Percentiles rank a stretch among this genome's conserved stretches.
Evolutionary conservation across 2,888 invertebrate species (phyloP).

Genomic region (Temnothorax rugatulus): DNA sequence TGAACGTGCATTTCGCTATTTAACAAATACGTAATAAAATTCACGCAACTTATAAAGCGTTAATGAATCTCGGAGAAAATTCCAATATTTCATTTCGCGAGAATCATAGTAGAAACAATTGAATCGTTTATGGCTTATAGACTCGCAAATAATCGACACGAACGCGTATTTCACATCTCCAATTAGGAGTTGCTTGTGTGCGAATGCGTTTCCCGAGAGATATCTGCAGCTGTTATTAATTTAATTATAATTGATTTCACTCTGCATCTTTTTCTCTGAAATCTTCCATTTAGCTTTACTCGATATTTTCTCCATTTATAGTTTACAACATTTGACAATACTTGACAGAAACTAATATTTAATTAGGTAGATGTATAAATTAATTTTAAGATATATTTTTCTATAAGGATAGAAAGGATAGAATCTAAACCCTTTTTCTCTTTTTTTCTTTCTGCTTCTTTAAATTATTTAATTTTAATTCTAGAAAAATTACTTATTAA

Average conservation of each 20-base stretch:
- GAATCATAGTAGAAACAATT: slow-evolving; percentile 28
- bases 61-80: slow-evolving; percentile 28
- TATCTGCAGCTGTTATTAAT: slow-evolving; percentile 11
- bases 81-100: slow-evolving; percentile 29
- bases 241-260: slow-evolving; percentile 29
- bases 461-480: slow-evolving; percentile 7
- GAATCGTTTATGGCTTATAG: slow-evolving; percentile 13
- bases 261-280: neutral
- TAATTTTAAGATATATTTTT: neutral
- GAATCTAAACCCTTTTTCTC: neutral
- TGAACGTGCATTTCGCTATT: slow-evolving; percentile 2
- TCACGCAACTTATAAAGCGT: slow-evolving; percentile 11
- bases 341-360: neutral
- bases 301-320: neutral
- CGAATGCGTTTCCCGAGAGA: neutral
- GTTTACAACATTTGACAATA: neutral
- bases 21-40: slow-evolving; percentile 38
- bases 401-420: neutral
- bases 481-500: neutral
- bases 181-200: slow-evolving; percentile 34
- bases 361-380: neutral
- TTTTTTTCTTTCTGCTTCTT: neutral
- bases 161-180: slow-evolving; percentile 17
- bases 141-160: slow-evolving; percentile 28
- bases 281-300: neutral